Percentiles rank a stretch among this genome's conserved stretches.
phyloP scores from a whole-genome alignment of 2,113 vertebrate genomes.

The Acinonyx jubatus region DNA sequence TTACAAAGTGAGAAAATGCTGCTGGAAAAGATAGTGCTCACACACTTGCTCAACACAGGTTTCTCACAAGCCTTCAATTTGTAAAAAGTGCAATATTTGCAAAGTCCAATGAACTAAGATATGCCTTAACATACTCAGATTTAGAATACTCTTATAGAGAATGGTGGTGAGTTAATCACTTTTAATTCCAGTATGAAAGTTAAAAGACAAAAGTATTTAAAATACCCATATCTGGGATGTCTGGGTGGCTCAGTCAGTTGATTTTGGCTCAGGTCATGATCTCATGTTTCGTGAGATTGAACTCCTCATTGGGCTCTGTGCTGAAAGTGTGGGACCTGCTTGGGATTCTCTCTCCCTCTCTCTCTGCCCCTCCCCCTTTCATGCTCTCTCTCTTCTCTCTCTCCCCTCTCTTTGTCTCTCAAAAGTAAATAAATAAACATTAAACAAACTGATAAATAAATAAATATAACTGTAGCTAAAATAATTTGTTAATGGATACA shows the following conservation, averaged over 20 bases:
- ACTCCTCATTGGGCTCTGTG: too few species aligned
- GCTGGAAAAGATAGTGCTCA: neutral
- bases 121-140: neutral
- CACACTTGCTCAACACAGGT: neutral
- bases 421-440: too few species aligned
- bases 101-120: neutral
- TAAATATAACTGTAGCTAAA: neutral
- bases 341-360: too few species aligned
- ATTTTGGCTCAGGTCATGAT: too few species aligned
- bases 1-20: neutral
- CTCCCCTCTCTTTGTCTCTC: too few species aligned
- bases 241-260: too few species aligned
- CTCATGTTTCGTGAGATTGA: too few species aligned
- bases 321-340: too few species aligned
- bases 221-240: neutral
- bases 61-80: neutral
- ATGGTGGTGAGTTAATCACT: neutral
- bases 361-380: too few species aligned
- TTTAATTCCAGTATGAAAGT: neutral
- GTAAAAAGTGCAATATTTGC: neutral
- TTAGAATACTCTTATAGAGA: neutral
- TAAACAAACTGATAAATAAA: too few species aligned
- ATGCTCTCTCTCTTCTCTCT: too few species aligned
- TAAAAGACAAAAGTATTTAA: neutral
- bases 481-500: neutral